Base-by-base conservation (phyloP, 1,140 invertebrate species). In the Ephestia elutella region DNA sequence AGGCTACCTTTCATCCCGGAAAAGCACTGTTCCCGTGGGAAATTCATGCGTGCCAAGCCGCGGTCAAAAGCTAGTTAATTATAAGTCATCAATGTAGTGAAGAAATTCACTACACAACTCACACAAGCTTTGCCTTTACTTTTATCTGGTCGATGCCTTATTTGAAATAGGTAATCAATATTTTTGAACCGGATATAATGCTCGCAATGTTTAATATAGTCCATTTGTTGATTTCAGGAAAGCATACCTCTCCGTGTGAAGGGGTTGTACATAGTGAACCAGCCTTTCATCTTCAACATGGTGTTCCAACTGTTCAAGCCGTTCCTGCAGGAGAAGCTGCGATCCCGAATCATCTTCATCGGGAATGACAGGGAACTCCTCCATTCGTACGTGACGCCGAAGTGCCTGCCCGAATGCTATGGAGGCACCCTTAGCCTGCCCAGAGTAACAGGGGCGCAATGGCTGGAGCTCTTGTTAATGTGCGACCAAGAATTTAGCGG, bases 241-340 rank as follows among this genome's bases (percentile, higher is more conserved):
- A 92, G 93, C 30, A 92, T 96, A 54, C 95, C 96, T 0, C 80
- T 95, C 4, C 91, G 96, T 68, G 88, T 97, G 21, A 97, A 97
- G 87, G 94, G 93, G 51, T 91, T 97, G 49, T 96, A 97, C 72
- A 93, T 97, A 55, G 90, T 97, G 2, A 96, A 97, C 81, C 95
- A 97, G 81, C 96, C 96, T 0, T 94, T 93, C 66, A 90, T 97
- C 51, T 97, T 97, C 86, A 96, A 96, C 73, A 93, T 96, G 84
- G 93, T 98, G 0, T 97, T 96, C 81, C 90, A 93, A 9, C 90
- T 97, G 10, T 95, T 97, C 81, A 97, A 96, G 78, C 96, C 95
- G 5, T 96, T 97, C 84, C 85, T 97, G 0, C 90, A 91, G 44
- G 94, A 95, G 66, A 96, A 96, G 71, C 82, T 96, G 17, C 92